These are phyloP conservation scores for Penaeus japonicus DNA, from an alignment of 1,140 invertebrate genomes.

Conservation along the genomic window DNA sequence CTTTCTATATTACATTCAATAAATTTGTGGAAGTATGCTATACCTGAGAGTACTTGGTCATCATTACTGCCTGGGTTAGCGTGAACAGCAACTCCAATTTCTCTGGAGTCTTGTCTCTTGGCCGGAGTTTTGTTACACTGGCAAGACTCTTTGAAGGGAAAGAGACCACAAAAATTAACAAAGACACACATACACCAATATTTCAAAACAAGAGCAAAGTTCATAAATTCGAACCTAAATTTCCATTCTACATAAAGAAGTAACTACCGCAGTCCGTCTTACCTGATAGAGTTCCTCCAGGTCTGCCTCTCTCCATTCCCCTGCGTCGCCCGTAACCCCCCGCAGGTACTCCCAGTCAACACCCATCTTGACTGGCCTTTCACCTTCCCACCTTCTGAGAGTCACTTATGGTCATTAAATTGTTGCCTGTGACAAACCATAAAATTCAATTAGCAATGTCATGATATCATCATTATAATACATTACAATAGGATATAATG, in stretches of 20 bases:
- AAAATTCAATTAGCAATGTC: too few species aligned
- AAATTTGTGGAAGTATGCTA: neutral
- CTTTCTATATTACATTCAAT: too few species aligned
- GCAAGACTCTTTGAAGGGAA: conserved; percentile 2
- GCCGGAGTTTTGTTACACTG: conserved; percentile 17
- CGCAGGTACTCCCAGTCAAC: conserved; percentile 44
- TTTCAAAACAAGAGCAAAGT: neutral
- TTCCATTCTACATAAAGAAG: too few species aligned
- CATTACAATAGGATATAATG: too few species aligned
- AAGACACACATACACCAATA: too few species aligned
- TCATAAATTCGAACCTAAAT: neutral
- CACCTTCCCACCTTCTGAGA: too few species aligned
- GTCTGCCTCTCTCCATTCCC: conserved; percentile 33
- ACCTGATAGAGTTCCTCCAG: conserved; percentile 43
- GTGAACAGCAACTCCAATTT: conserved; percentile 47
- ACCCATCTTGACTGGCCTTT: neutral
- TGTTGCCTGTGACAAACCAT: too few species aligned
- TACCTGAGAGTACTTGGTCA: conserved; percentile 46
- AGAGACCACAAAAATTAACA: neutral
- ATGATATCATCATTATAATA: too few species aligned
- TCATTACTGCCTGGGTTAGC: conserved; percentile 43
- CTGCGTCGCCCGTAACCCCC: conserved; percentile 18
- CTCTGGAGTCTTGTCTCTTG: conserved; percentile 30
- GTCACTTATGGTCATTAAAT: too few species aligned
- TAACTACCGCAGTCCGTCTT: neutral